Percentiles rank a stretch among this genome's conserved stretches.
Conservation (phyloP, 2,888 invertebrate genomes). For the Athrips mouffetella region DNA sequence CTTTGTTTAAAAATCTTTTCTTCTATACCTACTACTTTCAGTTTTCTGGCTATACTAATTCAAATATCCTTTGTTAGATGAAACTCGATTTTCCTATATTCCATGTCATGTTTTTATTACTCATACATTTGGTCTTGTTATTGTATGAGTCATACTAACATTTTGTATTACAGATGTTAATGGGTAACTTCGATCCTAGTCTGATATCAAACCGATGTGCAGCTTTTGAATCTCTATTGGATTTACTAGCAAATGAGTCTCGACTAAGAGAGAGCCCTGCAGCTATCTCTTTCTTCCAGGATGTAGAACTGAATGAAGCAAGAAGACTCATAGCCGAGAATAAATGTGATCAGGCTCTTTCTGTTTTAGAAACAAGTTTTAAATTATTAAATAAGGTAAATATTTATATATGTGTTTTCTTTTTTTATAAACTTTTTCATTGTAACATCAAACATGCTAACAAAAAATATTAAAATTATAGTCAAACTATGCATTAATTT, state of each 20-base stretch:
- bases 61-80: no score
- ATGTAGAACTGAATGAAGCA: slow-evolving; percentile 80
- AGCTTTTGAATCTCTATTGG: slow-evolving; percentile 81
- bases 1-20: no score
- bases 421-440: background rate
- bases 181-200: slow-evolving; percentile 84
- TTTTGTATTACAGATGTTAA: slow-evolving; percentile 75
- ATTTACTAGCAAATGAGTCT: slow-evolving; percentile 74
- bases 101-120: no score
- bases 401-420: no score
- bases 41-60: no score
- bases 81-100: no score
- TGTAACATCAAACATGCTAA: no score
- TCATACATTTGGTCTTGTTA: no score
- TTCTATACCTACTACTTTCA: no score
- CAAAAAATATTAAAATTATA: no score
- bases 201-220: slow-evolving; percentile 81
- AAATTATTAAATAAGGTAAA: slow-evolving; percentile 77
- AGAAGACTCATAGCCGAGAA: slow-evolving; percentile 77
- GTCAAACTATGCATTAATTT: no score
- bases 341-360: slow-evolving; percentile 80
- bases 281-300: slow-evolving; percentile 81
- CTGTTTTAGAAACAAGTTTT: slow-evolving; percentile 82
- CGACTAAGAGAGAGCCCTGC: slow-evolving; percentile 77
- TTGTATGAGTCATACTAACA: no score